Base-by-base conservation (phyloP, 2,888 invertebrate species). In the Drosophila nr. fundita region DNA sequence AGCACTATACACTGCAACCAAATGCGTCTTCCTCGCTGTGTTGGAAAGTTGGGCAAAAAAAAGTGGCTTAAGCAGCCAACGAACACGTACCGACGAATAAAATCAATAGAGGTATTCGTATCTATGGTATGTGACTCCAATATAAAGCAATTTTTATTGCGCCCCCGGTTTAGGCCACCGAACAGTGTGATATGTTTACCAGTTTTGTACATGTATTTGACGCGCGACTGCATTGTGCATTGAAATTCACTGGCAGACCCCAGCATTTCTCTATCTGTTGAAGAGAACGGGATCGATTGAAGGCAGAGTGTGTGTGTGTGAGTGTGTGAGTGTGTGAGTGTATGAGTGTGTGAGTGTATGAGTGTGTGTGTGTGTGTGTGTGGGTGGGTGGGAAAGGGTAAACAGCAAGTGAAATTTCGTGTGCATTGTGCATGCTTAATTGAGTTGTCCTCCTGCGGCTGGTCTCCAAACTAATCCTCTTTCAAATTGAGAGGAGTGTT, bases 391-490 rank as follows among this genome's bases (percentile, higher is more conserved):
- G n/a, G 32, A 21, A 8, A 48, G 24, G 53, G 54, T n/a, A 57
- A 60, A 70, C 38, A 67, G 66, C 68, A 65, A 77, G 73, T 68
- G 73, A 83, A 86, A 82, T 78, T 88, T 86, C 71, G 89, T 84
- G 87, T 88, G 87, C 89, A 84, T 88, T 83, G 87, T 86, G 89
- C 80, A 84, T 88, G 83, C 83, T 88, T 83, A 88, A 88, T 83
- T 83, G 89, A 83, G 87, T 88, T 83, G 83, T 83, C 62, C 66
- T 70, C 60, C 64, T 70, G 62, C 53, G 62, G 52, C 69, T 54
- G 49, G 49, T 66, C 50, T 62, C 49, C 61, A 55, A 65, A 73
- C 53, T 53, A 59, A 52, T 61, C 60, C 62, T 61, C 49, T 58
- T 67, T 55, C 55, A 45, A 61, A 50, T 30, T 58, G 45, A n/a